Evolutionary conservation across 2,888 invertebrate genomes (phyloP), one percentile per base, ranked within the genome.

Genomic region (Lasioglossum figueresi): DNA sequence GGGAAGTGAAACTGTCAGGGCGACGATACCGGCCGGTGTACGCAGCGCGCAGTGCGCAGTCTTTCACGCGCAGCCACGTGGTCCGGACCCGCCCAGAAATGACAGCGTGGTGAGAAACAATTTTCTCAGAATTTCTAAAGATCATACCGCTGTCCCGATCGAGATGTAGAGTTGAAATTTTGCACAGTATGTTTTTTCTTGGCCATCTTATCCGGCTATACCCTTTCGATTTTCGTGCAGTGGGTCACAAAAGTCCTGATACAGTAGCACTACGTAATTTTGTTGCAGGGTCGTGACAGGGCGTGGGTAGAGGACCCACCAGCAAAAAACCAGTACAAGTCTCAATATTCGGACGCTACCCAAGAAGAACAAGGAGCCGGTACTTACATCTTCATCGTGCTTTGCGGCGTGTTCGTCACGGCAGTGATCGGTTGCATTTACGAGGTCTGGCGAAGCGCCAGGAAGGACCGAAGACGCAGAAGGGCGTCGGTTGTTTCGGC

Each of bases 251-350:
- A 43, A 3, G 12, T 43, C 43, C 43, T 43, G 14, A 2, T 10
- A 43, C 12, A 3, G 43, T 43, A 14, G 43, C 3, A 43, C 12
- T 12, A 43, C 43, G 12, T 43, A 43, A 43, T 43, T 70, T 4
- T 78, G 45, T 63, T 45, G n/a, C 45, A 97, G 97, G 97, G 97
- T 82, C 97, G 97, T 12, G 98, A 98, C 90, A 97, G 97, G 92
- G 97, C 97, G 0, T 98, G 98, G 98, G 97, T 97, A 4, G 97
- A 97, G 94, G 98, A 98, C 93, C 97, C 98, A 3, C 98, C 98
- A 0, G 97, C 97, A 59, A 96, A 97, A 77, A 96, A 97, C 19
- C 96, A 97, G 0, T 98, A 98, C 94, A 97, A 97, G 91, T 97
- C 98, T 1, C 95, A 97, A 56, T 97, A 97, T 94, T 97, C 97